These are phyloP conservation scores for Sinocyclocheilus anophthalmus DNA, from an alignment of 2,113 vertebrate species.

Conservation along the genomic window DNA sequence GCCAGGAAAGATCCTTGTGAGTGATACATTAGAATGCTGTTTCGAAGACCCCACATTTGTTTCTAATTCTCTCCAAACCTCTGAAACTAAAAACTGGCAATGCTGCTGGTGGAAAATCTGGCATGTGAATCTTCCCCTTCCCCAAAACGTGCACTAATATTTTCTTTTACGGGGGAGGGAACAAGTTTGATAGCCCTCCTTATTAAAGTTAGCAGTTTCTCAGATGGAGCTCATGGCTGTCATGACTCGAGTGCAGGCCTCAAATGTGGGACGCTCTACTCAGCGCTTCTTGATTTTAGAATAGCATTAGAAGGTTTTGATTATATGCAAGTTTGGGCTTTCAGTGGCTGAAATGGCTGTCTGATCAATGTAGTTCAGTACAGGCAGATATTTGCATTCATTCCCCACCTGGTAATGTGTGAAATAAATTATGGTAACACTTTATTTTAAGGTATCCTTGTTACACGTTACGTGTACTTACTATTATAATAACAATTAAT, in stretches of 20 bases:
- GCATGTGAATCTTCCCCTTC: constrained; percentile 43
- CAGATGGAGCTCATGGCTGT: constrained; percentile 50
- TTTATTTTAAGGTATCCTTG: no score
- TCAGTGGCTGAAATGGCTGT: constrained; percentile 37
- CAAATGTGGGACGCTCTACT: constrained; percentile 22
- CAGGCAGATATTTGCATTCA: constrained; percentile 58
- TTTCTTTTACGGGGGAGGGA: constrained; percentile 65
- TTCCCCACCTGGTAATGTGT: neutral
- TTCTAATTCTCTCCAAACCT: constrained; percentile 68
- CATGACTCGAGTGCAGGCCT: neutral
- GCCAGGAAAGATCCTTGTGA: neutral
- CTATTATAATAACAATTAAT: no score
- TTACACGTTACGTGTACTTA: no score
- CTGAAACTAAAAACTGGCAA: constrained; percentile 64
- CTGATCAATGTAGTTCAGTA: constrained; percentile 68
- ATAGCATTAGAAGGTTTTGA: constrained; percentile 57
- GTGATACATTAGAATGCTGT: constrained; percentile 45
- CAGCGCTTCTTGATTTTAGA: constrained; percentile 42
- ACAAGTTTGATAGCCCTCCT: constrained; percentile 67
- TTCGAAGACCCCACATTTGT: constrained; percentile 73
- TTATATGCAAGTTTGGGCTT: constrained; percentile 62
- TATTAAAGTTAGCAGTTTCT: constrained; percentile 64
- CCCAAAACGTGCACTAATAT: constrained; percentile 65
- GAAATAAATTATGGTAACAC: neutral
- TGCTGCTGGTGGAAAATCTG: constrained; percentile 57